A percentile compares a stretch with the other conserved stretches of the same genome.
Evolutionary conservation across 2,888 invertebrate species (phyloP).

Genomic region (Theodoxus fluviatilis): DNA sequence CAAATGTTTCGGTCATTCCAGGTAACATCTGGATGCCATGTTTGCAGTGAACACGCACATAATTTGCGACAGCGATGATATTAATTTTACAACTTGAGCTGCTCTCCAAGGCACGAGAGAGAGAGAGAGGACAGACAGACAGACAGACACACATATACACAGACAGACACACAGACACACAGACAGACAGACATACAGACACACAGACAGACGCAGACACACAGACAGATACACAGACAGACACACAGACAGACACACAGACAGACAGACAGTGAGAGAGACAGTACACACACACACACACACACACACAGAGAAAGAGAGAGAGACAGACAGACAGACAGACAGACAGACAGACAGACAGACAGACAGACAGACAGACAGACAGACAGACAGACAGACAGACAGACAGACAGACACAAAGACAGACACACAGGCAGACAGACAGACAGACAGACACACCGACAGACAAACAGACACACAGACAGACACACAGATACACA

Average conservation of each 20-base stretch:
- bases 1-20: too few relatives aligned
- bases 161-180: too few relatives aligned
- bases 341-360: constrained; percentile 13
- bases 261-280: too few relatives aligned
- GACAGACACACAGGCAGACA: constrained; percentile 3
- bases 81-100: too few relatives aligned
- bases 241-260: constrained; percentile 16
- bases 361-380: constrained; percentile 9
- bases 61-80: too few relatives aligned
- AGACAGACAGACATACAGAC: background rate
- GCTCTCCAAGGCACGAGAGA: too few relatives aligned
- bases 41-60: too few relatives aligned
- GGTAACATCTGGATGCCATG: too few relatives aligned
- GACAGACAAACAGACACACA: constrained; percentile 13
- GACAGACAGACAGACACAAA: constrained; percentile 12
- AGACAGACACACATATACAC: background rate
- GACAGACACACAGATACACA: constrained; percentile 11
- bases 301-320: constrained; percentile 16
- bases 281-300: constrained; percentile 16
- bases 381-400: constrained; percentile 16
- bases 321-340: constrained; percentile 16
- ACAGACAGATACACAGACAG: background rate
- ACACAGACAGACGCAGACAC: background rate
- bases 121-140: too few relatives aligned
- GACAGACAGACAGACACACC: constrained; percentile 5